Conservation (phyloP, 2,888 invertebrate species). For the Thecophora atra region DNA sequence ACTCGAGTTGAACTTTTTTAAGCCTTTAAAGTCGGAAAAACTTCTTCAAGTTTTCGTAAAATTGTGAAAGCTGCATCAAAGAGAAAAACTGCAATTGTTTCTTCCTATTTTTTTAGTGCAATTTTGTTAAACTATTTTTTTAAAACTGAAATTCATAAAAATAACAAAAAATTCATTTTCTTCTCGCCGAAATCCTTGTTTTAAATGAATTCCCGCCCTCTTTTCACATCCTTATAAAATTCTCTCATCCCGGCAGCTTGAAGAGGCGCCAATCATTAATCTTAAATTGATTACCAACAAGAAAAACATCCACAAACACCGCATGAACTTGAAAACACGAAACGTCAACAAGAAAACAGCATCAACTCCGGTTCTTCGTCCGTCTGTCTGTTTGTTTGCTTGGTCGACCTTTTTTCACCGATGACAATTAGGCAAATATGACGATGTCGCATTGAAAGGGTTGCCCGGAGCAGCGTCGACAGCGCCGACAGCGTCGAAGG, state of each 20-base stretch:
- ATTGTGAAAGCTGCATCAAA: too few relatives aligned
- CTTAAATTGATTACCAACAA: constrained; percentile 26
- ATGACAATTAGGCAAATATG: constrained; percentile 24
- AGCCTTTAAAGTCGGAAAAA: too few relatives aligned
- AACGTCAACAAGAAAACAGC: constrained; percentile 5
- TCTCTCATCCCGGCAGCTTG: not conserved
- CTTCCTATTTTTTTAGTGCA: too few relatives aligned
- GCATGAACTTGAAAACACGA: not conserved
- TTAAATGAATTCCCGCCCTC: constrained; percentile 16
- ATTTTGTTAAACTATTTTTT: too few relatives aligned
- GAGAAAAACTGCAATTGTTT: too few relatives aligned
- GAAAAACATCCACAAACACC: constrained; percentile 3
- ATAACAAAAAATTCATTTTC: too few relatives aligned
- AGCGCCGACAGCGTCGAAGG: not conserved
- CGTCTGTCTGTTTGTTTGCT: not conserved
- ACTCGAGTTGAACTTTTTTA: too few relatives aligned
- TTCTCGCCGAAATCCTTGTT: not conserved
- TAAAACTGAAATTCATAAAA: too few relatives aligned
- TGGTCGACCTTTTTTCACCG: constrained; percentile 27
- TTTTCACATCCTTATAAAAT: constrained; percentile 34
- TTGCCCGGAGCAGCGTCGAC: constrained; percentile 9
- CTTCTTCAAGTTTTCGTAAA: too few relatives aligned
- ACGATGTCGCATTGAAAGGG: constrained; percentile 17
- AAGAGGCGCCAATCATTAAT: constrained; percentile 30
- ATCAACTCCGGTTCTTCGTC: not conserved